Base-by-base conservation (phyloP, 92 coral and sea anemone genomes). In the Siderastrea siderea region DNA sequence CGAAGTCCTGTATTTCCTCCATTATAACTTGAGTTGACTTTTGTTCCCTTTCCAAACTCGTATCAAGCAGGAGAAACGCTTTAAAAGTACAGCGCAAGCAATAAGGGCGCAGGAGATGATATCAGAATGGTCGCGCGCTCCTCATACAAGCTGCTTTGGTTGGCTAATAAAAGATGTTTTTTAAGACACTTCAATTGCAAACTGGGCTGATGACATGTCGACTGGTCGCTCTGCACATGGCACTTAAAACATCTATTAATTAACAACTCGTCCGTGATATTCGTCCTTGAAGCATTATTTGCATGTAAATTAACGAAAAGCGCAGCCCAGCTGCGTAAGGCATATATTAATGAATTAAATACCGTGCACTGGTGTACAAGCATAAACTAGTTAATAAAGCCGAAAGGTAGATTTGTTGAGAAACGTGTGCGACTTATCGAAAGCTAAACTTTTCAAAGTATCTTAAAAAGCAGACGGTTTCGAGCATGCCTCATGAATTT, bases 241-340 rank as follows among this genome's bases (percentile, higher is more conserved):
- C 87, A 84, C 87, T 84, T 84, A 84, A 84, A 84, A 82, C 87
- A 78, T 65, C 80, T 84, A 61, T 84, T 74, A 84, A 84, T 84
- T 73, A 84, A 84, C 87, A 74, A 61, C 87, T 71, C 69, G 79
- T n/a, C 81, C 80, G 74, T 84, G 80, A 84, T 84, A 84, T 84
- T 84, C 78, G 87, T 84, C 55, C 86, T 57, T 58, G 75, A 55
- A 57, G 86, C 78, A 82, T 58, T 82, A 82, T 82, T 84, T 59
- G 80, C 87, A 84, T 84, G 87, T 65, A 84, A 84, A 84, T 84
- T 81, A 81, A 64, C 63, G 8, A 84, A 84, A 74, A 84, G 87
- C 15, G 74, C 87, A 84, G 48, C 68, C 75, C 86, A 55, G 86
- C 86, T 82, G 86, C 78, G 54, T 11, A 70, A 4, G 15, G 51